Conservation (phyloP, 2,113 vertebrate species). For the Lethenteron reissneri region DNA sequence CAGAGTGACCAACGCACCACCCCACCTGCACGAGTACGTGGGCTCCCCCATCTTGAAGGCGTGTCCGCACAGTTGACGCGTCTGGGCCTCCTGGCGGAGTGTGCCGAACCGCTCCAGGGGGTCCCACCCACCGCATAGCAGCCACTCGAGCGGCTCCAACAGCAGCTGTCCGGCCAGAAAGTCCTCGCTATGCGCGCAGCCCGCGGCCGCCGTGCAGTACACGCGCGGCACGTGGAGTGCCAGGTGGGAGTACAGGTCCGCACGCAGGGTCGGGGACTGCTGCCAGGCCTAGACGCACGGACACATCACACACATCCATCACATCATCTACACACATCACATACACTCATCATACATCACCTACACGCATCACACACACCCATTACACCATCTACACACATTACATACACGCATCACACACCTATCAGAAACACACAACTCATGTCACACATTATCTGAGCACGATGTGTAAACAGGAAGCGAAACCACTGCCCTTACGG, state of each 20-base stretch:
- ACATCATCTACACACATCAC: no score
- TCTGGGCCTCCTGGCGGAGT: slow-evolving; percentile 62
- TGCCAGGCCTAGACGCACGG: no score
- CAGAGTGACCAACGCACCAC: not conserved
- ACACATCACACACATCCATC: no score
- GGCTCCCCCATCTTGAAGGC: slow-evolving; percentile 96
- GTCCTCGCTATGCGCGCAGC: slow-evolving; percentile 44
- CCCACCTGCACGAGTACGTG: slow-evolving; percentile 94
- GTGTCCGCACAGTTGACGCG: slow-evolving; percentile 71
- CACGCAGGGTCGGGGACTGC: no score
- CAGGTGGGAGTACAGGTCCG: slow-evolving; percentile 57
- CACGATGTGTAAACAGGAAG: no score
- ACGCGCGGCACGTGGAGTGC: slow-evolving; percentile 64
- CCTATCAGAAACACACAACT: no score
- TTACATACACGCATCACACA: no score
- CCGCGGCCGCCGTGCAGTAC: slow-evolving; percentile 34
- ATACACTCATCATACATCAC: no score
- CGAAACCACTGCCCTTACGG: no score
- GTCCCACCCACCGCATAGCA: slow-evolving; percentile 72
- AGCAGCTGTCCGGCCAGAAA: slow-evolving; percentile 53
- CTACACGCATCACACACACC: no score
- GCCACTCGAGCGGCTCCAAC: slow-evolving; percentile 73
- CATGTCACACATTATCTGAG: no score
- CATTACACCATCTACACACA: no score
- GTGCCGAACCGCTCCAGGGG: slow-evolving; percentile 44